These are phyloP conservation scores for Syritta pipiens DNA, from an alignment of 2,888 invertebrate genomes.

Conservation along the genomic window DNA sequence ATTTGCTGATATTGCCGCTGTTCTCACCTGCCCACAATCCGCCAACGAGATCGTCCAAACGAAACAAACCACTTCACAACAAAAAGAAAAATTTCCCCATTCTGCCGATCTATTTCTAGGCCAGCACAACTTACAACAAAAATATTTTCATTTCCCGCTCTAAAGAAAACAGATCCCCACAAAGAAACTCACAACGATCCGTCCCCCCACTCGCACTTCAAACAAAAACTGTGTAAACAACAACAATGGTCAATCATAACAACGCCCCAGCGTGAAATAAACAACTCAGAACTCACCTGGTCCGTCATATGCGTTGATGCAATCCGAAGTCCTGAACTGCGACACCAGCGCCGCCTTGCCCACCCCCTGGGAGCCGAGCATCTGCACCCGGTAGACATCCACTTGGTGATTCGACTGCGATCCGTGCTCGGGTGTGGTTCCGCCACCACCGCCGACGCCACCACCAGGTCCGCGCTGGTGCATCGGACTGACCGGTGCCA, in stretches of 20 bases:
- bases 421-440: constrained; percentile 67
- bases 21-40: no score
- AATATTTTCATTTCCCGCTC: no score
- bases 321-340: constrained; percentile 96
- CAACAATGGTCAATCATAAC: not conserved
- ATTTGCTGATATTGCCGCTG: no score
- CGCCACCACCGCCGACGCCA: constrained; percentile 70
- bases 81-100: no score
- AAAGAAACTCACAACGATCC: not conserved
- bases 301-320: constrained; percentile 95
- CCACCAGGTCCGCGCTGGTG: constrained; percentile 76
- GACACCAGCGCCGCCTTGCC: constrained; percentile 92
- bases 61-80: no score
- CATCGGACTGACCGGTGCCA: constrained; percentile 83
- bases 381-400: constrained; percentile 85
- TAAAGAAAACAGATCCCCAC: no score
- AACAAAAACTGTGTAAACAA: not conserved
- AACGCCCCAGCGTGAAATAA: not conserved
- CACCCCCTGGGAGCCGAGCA: constrained; percentile 89
- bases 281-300: constrained; percentile 82
- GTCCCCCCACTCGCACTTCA: not conserved
- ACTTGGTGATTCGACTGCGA: constrained; percentile 77
- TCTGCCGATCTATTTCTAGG: no score
- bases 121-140: no score
- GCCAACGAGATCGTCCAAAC: no score